Base-by-base conservation (phyloP, 2,113 vertebrate genomes). In the Myotis yumanensis region DNA sequence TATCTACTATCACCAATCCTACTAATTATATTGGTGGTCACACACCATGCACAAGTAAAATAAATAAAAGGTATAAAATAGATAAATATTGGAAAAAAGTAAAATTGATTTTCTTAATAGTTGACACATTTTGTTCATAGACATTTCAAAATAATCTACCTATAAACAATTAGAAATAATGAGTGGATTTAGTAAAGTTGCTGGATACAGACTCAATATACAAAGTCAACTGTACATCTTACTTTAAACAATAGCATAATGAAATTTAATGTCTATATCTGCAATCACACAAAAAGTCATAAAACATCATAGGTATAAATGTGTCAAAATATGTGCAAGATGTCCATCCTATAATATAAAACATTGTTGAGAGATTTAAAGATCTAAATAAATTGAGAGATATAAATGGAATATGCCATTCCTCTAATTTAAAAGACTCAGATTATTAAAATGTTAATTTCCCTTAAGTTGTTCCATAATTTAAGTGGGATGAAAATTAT, bases 401-500 rank as follows among this genome's bases (percentile, higher is more conserved):
- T 20, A 37, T 4, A 62, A 40, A 15, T 91, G 54, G 7, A 25
- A 59, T 73, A 62, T 23, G 59, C 30, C 12, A 68, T 68, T 86
- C 66, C 30, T 25, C 16, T 72, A 37, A 89, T 28, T 35, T 28
- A 9, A 64, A 90, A 73, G 32, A 12, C 20, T 89, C 3, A 17
- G 3, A 37, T 71, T 73, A 12, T 37, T 84, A 54, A 82, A 5
- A 80, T 72, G 5, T 14, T 59, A 72, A 71, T 40, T 93, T 20
- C 48, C 22, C 14, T 57, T 64, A 87, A 71, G 54, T 43, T 84
- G 48, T 37, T 54, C 37, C 73, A 72, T 48, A 83, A 71, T 77
- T 90, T 57, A 46, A 84, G 35, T 72, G 18, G 4, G 84, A 68
- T 79, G 4, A 88, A 90, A 94, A 86, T 92, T 64, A 89, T 89